Base-by-base conservation (phyloP, 2,888 invertebrate species). In the Philhelius pedissequus region DNA sequence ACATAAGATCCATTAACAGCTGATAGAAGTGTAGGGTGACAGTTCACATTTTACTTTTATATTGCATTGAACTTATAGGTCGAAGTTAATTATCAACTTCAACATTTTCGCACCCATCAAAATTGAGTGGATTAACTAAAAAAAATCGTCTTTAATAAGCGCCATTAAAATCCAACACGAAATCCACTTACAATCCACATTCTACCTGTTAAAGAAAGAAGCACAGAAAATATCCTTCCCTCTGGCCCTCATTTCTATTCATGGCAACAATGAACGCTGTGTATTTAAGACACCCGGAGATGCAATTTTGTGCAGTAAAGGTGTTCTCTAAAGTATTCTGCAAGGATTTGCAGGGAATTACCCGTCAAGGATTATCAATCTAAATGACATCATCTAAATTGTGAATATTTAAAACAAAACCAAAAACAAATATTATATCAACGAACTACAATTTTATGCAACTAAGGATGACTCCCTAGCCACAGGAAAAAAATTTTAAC, bases 331-430 rank as follows among this genome's bases (percentile, higher is more conserved):
- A 62, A 30, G 73, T 43, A 27, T 50, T 58, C 25, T 32, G 22
- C 69, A 52, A 48, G 54, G 25, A 60, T 64, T 13, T 30, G 13
- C 45, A 45, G 48, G 48, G 30, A 64, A 48, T 32, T 20, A 58
- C 20, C 62, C 69, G 48, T 70, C 54, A 69, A 48, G 56, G 25
- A 78, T 69, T 58, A 84, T 83, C 78, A 66, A 80, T 84, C 70
- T 66, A 75, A 84, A 80, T 79, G 70, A 75, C 75, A 79, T 74
- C 62, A 79, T 35, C 38, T 56, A 38, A 84, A 48, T 40, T 66
- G 58, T 38, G 45, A 52, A 54, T 27, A 43, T 60, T 54, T 60
- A 76, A 40, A 76, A 64, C 30, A 56, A 20, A 35, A 18, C 40
- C 40, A 60, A 54, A 58, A 52, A 66, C 30, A 22, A 66, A 11